These are phyloP conservation scores for Anadara kagoshimensis DNA, from an alignment of 1,140 invertebrate species.

Conservation along the genomic window DNA sequence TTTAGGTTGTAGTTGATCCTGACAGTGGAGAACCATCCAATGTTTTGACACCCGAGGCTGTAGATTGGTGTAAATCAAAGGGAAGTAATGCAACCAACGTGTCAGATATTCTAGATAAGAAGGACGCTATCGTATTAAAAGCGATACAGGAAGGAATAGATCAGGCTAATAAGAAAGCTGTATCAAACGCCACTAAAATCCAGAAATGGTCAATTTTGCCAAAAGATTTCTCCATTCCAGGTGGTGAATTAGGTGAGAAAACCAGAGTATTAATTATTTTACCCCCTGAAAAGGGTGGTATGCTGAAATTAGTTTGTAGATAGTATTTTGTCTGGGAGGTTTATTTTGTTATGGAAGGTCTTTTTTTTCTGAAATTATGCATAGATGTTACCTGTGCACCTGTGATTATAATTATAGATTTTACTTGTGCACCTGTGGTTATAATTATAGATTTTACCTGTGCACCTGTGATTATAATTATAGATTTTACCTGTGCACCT, in stretches of 20 bases:
- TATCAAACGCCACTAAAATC: slow-evolving; percentile 91
- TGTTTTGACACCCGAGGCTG: slow-evolving; percentile 37
- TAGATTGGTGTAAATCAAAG: slow-evolving; percentile 50
- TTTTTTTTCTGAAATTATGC: too few species aligned
- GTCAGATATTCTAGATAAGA: slow-evolving; percentile 39
- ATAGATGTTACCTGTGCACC: too few species aligned
- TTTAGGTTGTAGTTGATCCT: slow-evolving; percentile 80
- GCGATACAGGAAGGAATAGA: slow-evolving; percentile 83
- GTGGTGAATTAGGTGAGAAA: slow-evolving; percentile 87
- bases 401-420: too few species aligned
- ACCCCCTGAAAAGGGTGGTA: too few species aligned
- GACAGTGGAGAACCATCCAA: slow-evolving; percentile 53
- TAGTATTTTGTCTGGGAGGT: too few species aligned
- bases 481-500: too few species aligned
- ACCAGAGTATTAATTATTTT: too few species aligned
- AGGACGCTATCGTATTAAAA: slow-evolving; percentile 45
- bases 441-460: too few species aligned
- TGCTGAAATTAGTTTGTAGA: too few species aligned
- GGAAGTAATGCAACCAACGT: slow-evolving; percentile 50
- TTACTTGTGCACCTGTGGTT: too few species aligned
- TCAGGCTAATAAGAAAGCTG: slow-evolving; percentile 84
- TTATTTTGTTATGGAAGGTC: too few species aligned
- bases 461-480: too few species aligned
- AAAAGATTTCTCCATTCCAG: slow-evolving; percentile 88
- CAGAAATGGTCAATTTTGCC: slow-evolving; percentile 94